phyloP scores from a whole-genome alignment of 2,888 invertebrate genomes.

The Petrolisthes manimaculis region DNA sequence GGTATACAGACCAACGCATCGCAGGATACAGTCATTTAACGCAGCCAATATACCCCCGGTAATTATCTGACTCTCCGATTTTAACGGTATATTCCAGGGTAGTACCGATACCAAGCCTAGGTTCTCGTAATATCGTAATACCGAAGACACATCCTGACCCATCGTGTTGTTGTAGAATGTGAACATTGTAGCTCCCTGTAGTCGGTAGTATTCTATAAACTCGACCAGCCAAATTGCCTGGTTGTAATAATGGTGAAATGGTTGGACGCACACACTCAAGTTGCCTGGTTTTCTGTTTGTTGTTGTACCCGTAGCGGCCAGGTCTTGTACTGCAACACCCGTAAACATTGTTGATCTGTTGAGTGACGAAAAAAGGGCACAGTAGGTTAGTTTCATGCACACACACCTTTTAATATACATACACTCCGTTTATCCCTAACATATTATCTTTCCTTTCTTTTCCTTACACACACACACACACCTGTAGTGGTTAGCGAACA shows the following conservation, averaged over 20 bases:
- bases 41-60: constrained; percentile 69
- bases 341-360: no score
- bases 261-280: constrained; percentile 70
- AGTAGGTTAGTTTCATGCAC: no score
- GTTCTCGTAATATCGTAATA: constrained; percentile 70
- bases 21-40: constrained; percentile 69
- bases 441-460: no score
- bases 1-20: constrained; percentile 69
- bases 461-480: no score
- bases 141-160: constrained; percentile 69
- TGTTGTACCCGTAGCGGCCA: no score
- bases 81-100: constrained; percentile 70
- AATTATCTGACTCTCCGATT: constrained; percentile 69
- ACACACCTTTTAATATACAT: no score
- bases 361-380: no score
- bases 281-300: no score
- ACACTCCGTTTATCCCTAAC: no score
- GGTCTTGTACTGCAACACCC: no score
- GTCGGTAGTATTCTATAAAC: constrained; percentile 72
- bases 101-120: constrained; percentile 68
- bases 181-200: constrained; percentile 72
- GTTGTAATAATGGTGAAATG: constrained; percentile 71
- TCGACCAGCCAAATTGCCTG: constrained; percentile 71
- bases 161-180: constrained; percentile 72
- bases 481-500: no score